A percentile compares a stretch with the other conserved stretches of the same genome.
Evolutionary conservation across 2,113 vertebrate species (phyloP).

Genomic region (Cettia cetti): DNA sequence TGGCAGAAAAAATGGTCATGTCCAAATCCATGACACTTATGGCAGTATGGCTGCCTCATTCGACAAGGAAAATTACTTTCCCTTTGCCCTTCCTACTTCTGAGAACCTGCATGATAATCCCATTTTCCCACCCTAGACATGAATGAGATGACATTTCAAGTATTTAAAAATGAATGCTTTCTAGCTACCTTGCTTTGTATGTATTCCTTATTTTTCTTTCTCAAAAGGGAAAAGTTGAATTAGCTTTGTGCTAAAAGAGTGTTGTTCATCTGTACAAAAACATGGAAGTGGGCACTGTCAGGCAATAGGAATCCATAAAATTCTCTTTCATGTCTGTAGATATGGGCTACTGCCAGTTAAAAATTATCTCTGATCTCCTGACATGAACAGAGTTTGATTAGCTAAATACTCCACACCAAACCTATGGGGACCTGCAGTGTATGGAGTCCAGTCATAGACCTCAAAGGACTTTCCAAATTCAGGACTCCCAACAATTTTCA

Average conservation of each 20-base stretch:
- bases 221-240: background rate
- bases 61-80: background rate
- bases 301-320: accelerated
- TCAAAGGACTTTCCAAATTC: background rate
- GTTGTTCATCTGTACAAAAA: background rate
- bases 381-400: background rate
- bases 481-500: background rate
- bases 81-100: background rate
- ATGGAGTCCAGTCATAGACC: background rate
- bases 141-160: background rate
- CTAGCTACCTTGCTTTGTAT: background rate
- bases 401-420: background rate
- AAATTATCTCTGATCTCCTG: background rate
- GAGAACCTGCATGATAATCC: background rate
- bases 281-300: background rate
- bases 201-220: background rate
- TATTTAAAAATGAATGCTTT: background rate
- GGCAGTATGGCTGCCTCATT: background rate
- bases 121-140: background rate
- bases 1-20: background rate
- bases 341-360: background rate
- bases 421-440: background rate
- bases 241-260: background rate
- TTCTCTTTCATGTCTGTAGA: background rate
- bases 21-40: background rate